Percentiles rank a stretch among this genome's conserved stretches.
phyloP scores from a whole-genome alignment of 2,113 vertebrate genomes.

The Otis tarda region DNA sequence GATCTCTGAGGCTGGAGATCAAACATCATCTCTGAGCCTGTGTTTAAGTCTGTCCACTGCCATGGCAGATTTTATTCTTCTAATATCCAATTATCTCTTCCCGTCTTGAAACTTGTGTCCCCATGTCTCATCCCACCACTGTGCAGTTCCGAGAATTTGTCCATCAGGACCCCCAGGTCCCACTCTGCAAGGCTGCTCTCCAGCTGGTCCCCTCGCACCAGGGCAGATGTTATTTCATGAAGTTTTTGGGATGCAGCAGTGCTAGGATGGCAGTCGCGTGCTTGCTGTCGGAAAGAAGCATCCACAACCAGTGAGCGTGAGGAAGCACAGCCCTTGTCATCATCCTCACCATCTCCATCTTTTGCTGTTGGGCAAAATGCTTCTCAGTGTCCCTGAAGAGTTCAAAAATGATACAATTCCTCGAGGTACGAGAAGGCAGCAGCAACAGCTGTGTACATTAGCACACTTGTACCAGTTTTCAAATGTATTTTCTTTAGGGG shows the following conservation, averaged over 20 bases:
- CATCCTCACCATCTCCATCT: not conserved
- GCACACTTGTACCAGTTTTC: not conserved
- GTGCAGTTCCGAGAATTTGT: accelerated
- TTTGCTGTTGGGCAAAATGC: not conserved
- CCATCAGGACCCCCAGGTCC: not conserved
- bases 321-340: not conserved
- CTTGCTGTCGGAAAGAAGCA: not conserved
- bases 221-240: not conserved
- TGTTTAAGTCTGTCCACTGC: not conserved
- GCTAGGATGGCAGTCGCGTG: accelerated
- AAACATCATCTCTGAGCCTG: not conserved
- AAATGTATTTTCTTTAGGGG: not conserved
- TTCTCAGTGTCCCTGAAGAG: not conserved
- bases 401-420: not conserved
- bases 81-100: not conserved
- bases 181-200: not conserved
- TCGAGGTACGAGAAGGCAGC: not conserved
- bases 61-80: not conserved
- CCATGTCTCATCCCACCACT: accelerated
- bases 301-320: accelerated
- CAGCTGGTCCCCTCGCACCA: too few relatives aligned
- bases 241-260: not conserved
- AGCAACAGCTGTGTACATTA: not conserved
- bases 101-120: not conserved
- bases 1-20: not conserved